Conservation (phyloP, 1,140 invertebrate species). For the Ceratina japonica region DNA sequence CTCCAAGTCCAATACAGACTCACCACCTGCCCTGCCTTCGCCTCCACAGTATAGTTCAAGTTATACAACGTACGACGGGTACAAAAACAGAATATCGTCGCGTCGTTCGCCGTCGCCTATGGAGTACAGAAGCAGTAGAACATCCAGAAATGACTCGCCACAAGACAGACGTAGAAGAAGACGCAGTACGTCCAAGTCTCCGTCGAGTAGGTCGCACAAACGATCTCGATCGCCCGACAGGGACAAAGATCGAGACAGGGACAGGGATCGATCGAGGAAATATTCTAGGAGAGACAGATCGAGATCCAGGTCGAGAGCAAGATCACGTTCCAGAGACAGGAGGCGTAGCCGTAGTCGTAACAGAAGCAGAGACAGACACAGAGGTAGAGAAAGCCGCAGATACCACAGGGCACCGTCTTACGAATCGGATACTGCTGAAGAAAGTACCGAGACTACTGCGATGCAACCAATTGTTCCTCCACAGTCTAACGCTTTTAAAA, state of each 20-base stretch:
- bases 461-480: slow-evolving; percentile 60
- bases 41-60: slow-evolving; percentile 72
- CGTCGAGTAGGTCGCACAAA: slow-evolving; percentile 63
- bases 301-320: slow-evolving; percentile 65
- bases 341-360: slow-evolving; percentile 74
- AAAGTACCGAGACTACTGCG: slow-evolving; percentile 60
- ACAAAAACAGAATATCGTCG: slow-evolving; percentile 67
- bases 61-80: slow-evolving; percentile 63
- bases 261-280: slow-evolving; percentile 64
- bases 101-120: slow-evolving; percentile 69
- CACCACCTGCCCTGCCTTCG: slow-evolving; percentile 72
- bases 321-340: slow-evolving; percentile 67
- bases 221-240: slow-evolving; percentile 69
- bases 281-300: slow-evolving; percentile 71
- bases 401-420: slow-evolving; percentile 68
- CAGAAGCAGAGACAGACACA: slow-evolving; percentile 68
- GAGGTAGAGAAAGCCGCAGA: slow-evolving; percentile 66
- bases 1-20: slow-evolving; percentile 65
- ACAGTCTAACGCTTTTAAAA: slow-evolving; percentile 85
- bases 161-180: slow-evolving; percentile 69
- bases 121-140: slow-evolving; percentile 65
- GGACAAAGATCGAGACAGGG: slow-evolving; percentile 60
- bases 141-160: slow-evolving; percentile 67
- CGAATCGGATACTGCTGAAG: slow-evolving; percentile 63
- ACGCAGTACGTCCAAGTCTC: slow-evolving; percentile 69